A percentile compares a stretch with the other conserved stretches of the same genome.
These are phyloP conservation scores for Drosophila koepferae DNA, from an alignment of 2,888 invertebrate genomes.

Conservation along the genomic window DNA sequence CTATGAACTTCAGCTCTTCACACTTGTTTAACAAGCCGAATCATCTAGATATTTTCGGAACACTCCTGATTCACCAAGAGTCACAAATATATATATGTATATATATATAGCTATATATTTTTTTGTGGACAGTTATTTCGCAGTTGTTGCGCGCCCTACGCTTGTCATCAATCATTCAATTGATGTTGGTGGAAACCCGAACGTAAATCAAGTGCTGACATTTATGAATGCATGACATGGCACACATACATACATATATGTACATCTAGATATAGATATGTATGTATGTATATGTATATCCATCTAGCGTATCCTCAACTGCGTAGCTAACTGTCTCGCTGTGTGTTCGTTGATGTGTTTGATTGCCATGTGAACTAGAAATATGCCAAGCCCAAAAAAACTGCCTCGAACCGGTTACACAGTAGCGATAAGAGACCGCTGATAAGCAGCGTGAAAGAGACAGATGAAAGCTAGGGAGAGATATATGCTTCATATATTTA, in stretches of 20 bases:
- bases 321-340: slow-evolving; percentile 19
- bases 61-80: slow-evolving; percentile 3
- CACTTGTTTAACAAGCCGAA: background rate
- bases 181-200: slow-evolving; percentile 15
- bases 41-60: slow-evolving; percentile 1
- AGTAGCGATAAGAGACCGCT: slow-evolving; percentile 30
- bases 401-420: slow-evolving; percentile 35
- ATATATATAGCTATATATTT: no score
- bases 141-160: slow-evolving; percentile 11
- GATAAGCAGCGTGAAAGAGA: slow-evolving; percentile 39
- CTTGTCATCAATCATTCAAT: slow-evolving; percentile 50
- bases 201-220: slow-evolving; percentile 48
- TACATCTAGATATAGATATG: background rate
- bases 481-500: background rate
- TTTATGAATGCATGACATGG: slow-evolving; percentile 28
- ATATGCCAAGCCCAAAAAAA: slow-evolving; percentile 33
- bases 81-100: background rate
- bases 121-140: background rate
- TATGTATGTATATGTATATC: background rate
- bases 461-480: background rate
- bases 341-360: background rate
- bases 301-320: slow-evolving; percentile 24
- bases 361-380: slow-evolving; percentile 56
- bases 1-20: background rate
- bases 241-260: slow-evolving; percentile 12